Evolutionary conservation across 2,797 vertebrate species (phyloP).

Genomic region (Carapus acus): DNA sequence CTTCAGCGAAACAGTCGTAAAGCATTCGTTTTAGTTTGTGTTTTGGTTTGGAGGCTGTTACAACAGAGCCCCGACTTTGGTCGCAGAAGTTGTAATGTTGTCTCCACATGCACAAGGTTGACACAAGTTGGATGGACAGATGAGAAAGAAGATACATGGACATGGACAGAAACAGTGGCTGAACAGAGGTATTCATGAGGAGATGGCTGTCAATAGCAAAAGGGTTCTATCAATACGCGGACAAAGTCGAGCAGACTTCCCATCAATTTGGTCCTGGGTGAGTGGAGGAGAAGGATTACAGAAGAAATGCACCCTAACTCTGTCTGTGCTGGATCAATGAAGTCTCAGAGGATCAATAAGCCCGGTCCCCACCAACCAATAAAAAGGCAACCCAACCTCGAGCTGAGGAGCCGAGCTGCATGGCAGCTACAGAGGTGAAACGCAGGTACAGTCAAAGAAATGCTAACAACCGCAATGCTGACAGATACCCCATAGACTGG

Average conservation of each 20-base stretch:
- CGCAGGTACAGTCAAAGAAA: conserved; percentile 16
- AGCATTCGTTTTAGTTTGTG: too few species aligned
- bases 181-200: conserved; percentile 6
- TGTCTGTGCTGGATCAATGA: conserved; percentile 57
- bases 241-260: conserved; percentile 44
- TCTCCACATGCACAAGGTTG: neutral
- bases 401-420: conserved; percentile 20
- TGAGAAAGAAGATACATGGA: conserved; percentile 11
- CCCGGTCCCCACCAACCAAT: conserved; percentile 34
- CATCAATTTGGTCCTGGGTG: conserved; percentile 43
- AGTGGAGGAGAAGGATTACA: conserved; percentile 26
- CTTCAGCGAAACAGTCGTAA: too few species aligned
- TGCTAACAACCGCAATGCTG: conserved; percentile 2
- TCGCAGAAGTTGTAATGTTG: too few species aligned
- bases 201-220: conserved; percentile 25
- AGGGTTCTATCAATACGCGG: conserved; percentile 36
- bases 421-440: neutral
- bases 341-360: conserved; percentile 51
- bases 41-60: too few species aligned
- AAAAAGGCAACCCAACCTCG: conserved; percentile 47
- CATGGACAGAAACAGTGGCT: conserved; percentile 25
- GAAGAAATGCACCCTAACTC: conserved; percentile 48
- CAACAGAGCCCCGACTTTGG: too few species aligned
- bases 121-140: conserved; percentile 6
- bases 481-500: too few species aligned